Conservation (phyloP, 1,140 invertebrate species). For the Diachasmimorpha longicaudata region DNA sequence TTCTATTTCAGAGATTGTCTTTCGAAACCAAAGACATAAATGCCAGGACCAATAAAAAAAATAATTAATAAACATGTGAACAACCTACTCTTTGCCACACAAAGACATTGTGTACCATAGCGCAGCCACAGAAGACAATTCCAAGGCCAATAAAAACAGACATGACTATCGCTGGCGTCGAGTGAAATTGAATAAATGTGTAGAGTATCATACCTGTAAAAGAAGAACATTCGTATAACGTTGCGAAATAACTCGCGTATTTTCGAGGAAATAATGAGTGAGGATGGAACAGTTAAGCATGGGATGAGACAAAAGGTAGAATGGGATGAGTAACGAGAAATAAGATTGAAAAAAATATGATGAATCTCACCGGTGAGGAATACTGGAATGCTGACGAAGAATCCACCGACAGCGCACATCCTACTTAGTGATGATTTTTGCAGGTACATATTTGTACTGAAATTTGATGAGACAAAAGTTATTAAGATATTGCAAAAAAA, state of each 20-base stretch:
- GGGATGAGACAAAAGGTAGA: neutral
- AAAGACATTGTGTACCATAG: constrained; percentile 93
- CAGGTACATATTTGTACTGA: constrained; percentile 87
- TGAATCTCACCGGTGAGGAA: constrained; percentile 82
- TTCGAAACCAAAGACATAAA: neutral
- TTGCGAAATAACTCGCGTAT: neutral
- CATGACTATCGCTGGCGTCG: constrained; percentile 87
- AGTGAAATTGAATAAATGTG: constrained; percentile 91
- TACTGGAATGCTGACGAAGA: constrained; percentile 92
- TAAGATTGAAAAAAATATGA: neutral
- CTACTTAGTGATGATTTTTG: constrained; percentile 88
- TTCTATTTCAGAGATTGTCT: too few relatives aligned
- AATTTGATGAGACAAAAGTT: constrained; percentile 46
- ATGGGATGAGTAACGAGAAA: neutral
- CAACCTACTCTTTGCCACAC: constrained; percentile 86
- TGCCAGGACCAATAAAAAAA: neutral
- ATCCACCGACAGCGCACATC: constrained; percentile 89
- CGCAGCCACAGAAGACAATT: constrained; percentile 89
- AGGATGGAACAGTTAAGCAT: neutral
- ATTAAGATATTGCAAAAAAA: neutral
- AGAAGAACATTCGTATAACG: neutral
- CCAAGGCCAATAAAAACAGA: constrained; percentile 87
- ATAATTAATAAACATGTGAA: constrained; percentile 7
- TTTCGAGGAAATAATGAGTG: neutral
- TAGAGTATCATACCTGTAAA: constrained; percentile 85